Conservation (phyloP, 37 sponge, comb jelly and placozoan species). For the Eunapius fragilis region DNA sequence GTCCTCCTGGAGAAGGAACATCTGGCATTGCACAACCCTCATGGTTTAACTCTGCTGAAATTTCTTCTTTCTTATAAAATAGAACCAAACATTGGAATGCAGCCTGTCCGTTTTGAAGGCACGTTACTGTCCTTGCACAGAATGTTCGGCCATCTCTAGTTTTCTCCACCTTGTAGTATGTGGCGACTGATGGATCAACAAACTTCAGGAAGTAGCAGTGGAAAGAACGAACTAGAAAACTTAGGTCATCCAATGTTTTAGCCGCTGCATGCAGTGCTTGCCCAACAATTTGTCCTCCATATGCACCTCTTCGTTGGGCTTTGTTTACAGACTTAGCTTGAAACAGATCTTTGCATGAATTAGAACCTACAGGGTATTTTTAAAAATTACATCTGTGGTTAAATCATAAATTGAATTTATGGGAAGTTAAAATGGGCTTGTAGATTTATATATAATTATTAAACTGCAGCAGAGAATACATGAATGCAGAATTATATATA, state of each 20-base stretch:
- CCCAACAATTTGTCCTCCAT: constrained; percentile 19
- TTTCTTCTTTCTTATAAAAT: background rate
- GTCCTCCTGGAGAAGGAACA: background rate
- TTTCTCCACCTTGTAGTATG: background rate
- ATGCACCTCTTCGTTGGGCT: background rate
- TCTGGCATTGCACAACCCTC: background rate
- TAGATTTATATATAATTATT: too few relatives aligned
- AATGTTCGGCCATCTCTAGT: constrained; percentile 8
- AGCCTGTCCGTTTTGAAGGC: background rate
- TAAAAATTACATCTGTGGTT: too few relatives aligned
- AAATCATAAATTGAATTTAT: too few relatives aligned
- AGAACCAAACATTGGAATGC: constrained; percentile 3
- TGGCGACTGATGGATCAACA: background rate
- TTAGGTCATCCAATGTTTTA: constrained; percentile 3
- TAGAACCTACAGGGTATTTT: background rate
- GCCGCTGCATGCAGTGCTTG: constrained; percentile 16
- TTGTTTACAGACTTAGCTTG: background rate
- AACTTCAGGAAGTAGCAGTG: constrained; percentile 36
- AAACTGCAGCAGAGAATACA: too few relatives aligned
- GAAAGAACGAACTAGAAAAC: constrained; percentile 5
- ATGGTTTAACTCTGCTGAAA: background rate
- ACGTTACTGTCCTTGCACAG: constrained; percentile 6
- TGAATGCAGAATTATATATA: too few relatives aligned
- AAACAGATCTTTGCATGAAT: background rate
- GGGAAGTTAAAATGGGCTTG: too few relatives aligned